Base-by-base conservation (phyloP, 1,140 invertebrate genomes). In the Mactra quadrangularis region DNA sequence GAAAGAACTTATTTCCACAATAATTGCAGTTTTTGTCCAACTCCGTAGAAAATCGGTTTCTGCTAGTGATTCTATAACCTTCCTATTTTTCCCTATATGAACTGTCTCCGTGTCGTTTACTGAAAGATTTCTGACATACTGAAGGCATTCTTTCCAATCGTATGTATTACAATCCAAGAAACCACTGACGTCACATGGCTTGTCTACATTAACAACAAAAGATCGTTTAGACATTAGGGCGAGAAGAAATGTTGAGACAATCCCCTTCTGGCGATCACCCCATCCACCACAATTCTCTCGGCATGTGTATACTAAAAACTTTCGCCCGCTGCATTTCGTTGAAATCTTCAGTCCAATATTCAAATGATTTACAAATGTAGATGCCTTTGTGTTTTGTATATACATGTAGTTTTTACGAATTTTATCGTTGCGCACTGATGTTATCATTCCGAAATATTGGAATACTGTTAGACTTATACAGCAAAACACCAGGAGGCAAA, bases 261-360 rank as follows among this genome's bases (percentile, higher is more conserved):
- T 53, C 9, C 52, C 52, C 25, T 53, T 53, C n/a, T 53, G 52
- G 4, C 52, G 7, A n/a, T 53, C 52, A 6, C 52, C 52, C 52
- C 9, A 11, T 11, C 52, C 52, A 9, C 52, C 52, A n/a, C 52
- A 53, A 15, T 6, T 6, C 4, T n/a, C n/a, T 29, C 31, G 38
- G 33, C 86, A 89, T n/a, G 81, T 27, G 64, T 85, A 87, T 25
- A 87, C 41, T 27, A 89, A 45, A 71, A 86, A 87, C n/a, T 83
- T 41, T n/a, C 66, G n/a, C n/a, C n/a, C n/a, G n/a, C n/a, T n/a
- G n/a, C n/a, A n/a, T n/a, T n/a, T n/a, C n/a, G n/a, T n/a, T n/a
- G n/a, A n/a, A n/a, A n/a, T n/a, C n/a, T n/a, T n/a, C n/a, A n/a
- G n/a, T n/a, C n/a, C n/a, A n/a, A n/a, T n/a, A n/a, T n/a, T n/a